A percentile compares a stretch with the other conserved stretches of the same genome.
phyloP scores from a whole-genome alignment of 2,888 invertebrate species.

The Eupeodes latifasciatus region DNA sequence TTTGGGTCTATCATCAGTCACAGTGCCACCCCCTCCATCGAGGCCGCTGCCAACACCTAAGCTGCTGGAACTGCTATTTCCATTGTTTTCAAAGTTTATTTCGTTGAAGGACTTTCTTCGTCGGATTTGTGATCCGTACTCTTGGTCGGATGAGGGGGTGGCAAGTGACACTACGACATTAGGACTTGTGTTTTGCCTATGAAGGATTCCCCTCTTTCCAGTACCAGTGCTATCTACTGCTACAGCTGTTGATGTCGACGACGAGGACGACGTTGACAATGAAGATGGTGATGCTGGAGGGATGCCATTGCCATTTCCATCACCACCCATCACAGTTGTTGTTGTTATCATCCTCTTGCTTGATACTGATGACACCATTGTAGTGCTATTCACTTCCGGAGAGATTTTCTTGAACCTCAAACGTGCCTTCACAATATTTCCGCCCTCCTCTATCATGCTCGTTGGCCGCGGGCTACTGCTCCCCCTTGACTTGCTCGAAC shows the following conservation, averaged over 20 bases:
- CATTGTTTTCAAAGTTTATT: conserved; percentile 77
- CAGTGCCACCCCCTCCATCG: conserved; percentile 59
- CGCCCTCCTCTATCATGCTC: conserved; percentile 77
- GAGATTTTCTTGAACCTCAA: conserved; percentile 80
- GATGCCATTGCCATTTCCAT: neutral
- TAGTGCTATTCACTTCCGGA: conserved; percentile 62
- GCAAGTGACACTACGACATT: conserved; percentile 23
- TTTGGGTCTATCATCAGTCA: conserved; percentile 81
- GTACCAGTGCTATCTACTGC: conserved; percentile 72
- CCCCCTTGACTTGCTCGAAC: conserved; percentile 48
- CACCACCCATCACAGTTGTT: conserved; percentile 5
- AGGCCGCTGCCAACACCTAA: conserved; percentile 78
- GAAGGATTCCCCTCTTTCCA: conserved; percentile 79
- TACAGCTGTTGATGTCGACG: conserved; percentile 61
- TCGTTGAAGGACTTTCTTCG: conserved; percentile 81
- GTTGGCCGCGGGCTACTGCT: conserved; percentile 65
- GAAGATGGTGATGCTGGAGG: conserved; percentile 58
- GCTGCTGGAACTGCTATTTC: conserved; percentile 80
- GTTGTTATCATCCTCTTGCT: conserved; percentile 35
- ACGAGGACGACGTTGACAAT: conserved; percentile 59
- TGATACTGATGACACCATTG: conserved; percentile 49
- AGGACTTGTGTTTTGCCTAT: conserved; percentile 78
- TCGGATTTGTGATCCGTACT: conserved; percentile 78
- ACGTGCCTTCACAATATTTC: conserved; percentile 77
- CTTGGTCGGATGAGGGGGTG: conserved; percentile 51